Base-by-base conservation (phyloP, 2,797 vertebrate genomes). In the Harpagifer antarcticus region DNA sequence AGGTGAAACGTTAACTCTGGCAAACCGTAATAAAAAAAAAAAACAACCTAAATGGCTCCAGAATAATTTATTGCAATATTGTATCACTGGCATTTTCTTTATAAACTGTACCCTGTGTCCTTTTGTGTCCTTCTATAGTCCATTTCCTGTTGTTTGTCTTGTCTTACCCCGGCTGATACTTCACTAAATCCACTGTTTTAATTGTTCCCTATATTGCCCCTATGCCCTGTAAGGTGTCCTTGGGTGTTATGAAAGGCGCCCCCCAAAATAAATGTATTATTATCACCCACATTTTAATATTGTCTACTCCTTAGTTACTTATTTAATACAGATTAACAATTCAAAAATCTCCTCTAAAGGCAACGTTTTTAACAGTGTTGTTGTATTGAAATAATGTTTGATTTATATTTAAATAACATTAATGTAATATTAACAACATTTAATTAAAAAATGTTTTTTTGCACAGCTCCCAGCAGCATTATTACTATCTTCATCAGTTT, bases 311-410 rank as follows among this genome's bases (percentile, higher is more conserved):
- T 31, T 17, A 49, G 11, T 64, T 3, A 59, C 11, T 10, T 55
- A 16, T 20, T 66, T 11, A 3, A 19, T 44, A 47, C 6, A 20
- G 4, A 62, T 70, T 7, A 68, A 67, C 12, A 53, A 50, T 23
- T 27, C 42, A 13, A 49, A 60, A 2, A 37, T 37, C 33, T 9
- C 33, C 33, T 37, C 6, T 37, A 7, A 37, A 37, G 33, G 7
- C 33, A 37, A 7, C 1, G 33, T 37, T 37, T 37, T 37, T 37
- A 37, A 37, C 8, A 9, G 7, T 37, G 1, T 37, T 37, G 1
- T 68, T 71, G 27, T 37, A 33, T 33, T 53, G 19, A 40, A 62
- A 37, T 9, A 37, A 57, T 53, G 0, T 74, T 74, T 50, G 20
- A 48, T 47, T 23, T 9, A 19, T 6, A 12, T 37, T 16, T 2